A percentile compares a stretch with the other conserved stretches of the same genome.
phyloP scores from a whole-genome alignment of 2,797 vertebrate species.

The Myotis myotis region DNA sequence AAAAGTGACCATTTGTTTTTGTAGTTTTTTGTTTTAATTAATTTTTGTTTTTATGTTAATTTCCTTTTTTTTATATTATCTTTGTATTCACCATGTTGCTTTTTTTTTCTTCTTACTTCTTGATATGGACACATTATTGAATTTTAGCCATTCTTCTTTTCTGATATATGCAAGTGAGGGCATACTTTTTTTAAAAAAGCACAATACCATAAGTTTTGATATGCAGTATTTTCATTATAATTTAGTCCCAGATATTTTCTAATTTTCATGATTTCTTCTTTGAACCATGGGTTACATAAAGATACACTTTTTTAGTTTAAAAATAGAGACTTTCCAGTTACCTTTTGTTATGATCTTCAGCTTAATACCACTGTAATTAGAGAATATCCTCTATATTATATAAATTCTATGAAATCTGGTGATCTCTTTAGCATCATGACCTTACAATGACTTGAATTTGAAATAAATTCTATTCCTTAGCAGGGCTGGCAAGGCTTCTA shows the following conservation, averaged over 20 bases:
- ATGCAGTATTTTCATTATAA: slow-evolving; percentile 6
- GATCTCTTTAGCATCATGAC: neutral
- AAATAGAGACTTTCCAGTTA: neutral
- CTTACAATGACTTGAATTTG: neutral
- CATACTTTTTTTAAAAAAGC: neutral
- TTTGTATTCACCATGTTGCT: neutral
- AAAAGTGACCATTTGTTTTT: neutral
- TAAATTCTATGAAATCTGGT: slow-evolving; percentile 22
- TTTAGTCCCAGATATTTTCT: neutral
- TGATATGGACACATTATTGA: neutral
- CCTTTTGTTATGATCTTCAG: neutral
- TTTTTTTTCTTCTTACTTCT: slow-evolving; percentile 11
- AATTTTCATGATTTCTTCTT: neutral
- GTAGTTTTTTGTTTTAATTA: neutral
- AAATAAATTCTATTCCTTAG: neutral
- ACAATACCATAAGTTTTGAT: neutral
- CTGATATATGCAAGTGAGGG: neutral
- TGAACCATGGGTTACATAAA: neutral
- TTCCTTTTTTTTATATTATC: neutral
- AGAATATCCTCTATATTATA: neutral
- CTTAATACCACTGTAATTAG: neutral
- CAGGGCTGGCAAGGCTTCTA: neutral
- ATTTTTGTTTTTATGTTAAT: neutral
- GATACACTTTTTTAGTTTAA: neutral
- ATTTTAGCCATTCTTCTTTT: neutral